Conservation (phyloP, 2,888 invertebrate species). For the Furcula furcula region DNA sequence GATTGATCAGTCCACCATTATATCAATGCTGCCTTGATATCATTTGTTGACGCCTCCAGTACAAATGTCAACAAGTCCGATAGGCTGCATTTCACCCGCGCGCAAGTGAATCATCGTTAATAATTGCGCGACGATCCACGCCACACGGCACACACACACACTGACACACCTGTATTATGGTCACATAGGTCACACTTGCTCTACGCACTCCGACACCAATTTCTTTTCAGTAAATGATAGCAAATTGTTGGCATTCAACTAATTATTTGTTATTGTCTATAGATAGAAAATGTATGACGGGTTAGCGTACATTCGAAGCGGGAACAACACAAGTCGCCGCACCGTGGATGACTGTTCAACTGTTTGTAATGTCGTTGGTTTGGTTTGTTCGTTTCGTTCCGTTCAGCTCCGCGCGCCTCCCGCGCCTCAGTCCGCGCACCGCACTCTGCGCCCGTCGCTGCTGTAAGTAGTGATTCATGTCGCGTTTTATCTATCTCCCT, state of each 20-base stretch:
- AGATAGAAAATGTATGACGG: slow-evolving; percentile 41
- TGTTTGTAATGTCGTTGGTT: slow-evolving; percentile 74
- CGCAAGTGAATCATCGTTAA: slow-evolving; percentile 81
- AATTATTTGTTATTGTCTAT: slow-evolving; percentile 49
- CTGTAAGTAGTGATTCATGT: slow-evolving; percentile 80
- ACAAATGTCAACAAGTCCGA: slow-evolving; percentile 79
- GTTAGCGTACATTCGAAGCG: slow-evolving; percentile 40
- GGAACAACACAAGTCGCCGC: slow-evolving; percentile 61
- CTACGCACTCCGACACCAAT: slow-evolving; percentile 38
- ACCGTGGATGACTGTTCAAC: slow-evolving; percentile 74
- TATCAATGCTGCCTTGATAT: slow-evolving; percentile 64
- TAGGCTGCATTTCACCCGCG: slow-evolving; percentile 80
- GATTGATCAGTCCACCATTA: slow-evolving; percentile 74
- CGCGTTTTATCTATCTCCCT: slow-evolving; percentile 81
- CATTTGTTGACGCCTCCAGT: slow-evolving; percentile 75
- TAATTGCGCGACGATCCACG: slow-evolving; percentile 79
- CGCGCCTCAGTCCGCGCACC: slow-evolving; percentile 50
- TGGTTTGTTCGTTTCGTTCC: slow-evolving; percentile 70
- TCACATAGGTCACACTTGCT: slow-evolving; percentile 51
- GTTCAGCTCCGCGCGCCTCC: slow-evolving; percentile 52
- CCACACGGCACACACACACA: slow-evolving; percentile 66
- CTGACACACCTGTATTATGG: slow-evolving; percentile 67
- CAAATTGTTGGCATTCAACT: slow-evolving; percentile 36
- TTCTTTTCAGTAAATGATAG: slow-evolving; percentile 47
- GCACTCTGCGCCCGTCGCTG: slow-evolving; percentile 65